These are phyloP conservation scores for Enteromius mattozi DNA, from an alignment of 2,797 vertebrate genomes.

Conservation along the genomic window DNA sequence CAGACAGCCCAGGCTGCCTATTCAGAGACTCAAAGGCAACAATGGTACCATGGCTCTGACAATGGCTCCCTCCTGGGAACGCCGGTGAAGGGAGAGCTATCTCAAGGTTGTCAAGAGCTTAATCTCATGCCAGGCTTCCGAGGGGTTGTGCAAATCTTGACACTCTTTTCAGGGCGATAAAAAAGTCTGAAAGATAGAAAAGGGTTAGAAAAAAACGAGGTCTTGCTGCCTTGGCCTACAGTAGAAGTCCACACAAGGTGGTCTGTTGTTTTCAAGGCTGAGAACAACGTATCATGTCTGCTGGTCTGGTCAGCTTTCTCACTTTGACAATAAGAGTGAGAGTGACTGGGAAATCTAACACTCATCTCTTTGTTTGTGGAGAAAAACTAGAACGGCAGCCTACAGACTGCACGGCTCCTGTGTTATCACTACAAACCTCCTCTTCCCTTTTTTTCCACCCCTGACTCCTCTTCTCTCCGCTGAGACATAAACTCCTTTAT, in stretches of 20 bases:
- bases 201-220: conserved; percentile 61
- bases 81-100: conserved; percentile 79
- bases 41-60: conserved; percentile 75
- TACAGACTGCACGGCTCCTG: conserved; percentile 83
- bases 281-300: conserved; percentile 71
- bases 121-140: conserved; percentile 71
- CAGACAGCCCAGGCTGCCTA: conserved; percentile 72
- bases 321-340: conserved; percentile 75
- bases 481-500: conserved; percentile 72
- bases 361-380: conserved; percentile 77
- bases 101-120: conserved; percentile 80
- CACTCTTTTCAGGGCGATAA: conserved; percentile 68
- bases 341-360: conserved; percentile 82
- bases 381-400: conserved; percentile 77
- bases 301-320: conserved; percentile 75
- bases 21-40: conserved; percentile 82
- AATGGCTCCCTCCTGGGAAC: conserved; percentile 78
- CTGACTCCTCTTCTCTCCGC: conserved; percentile 45
- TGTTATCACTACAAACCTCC: conserved; percentile 79
- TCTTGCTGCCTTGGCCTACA: conserved; percentile 58
- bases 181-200: conserved; percentile 56
- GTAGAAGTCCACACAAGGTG: conserved; percentile 72
- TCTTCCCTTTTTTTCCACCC: conserved; percentile 62
- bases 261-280: conserved; percentile 69
- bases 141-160: conserved; percentile 70